A percentile compares a stretch with the other conserved stretches of the same genome.
These are phyloP conservation scores for Acropternis orthonyx DNA, from an alignment of 2,797 vertebrate genomes.

Conservation along the genomic window DNA sequence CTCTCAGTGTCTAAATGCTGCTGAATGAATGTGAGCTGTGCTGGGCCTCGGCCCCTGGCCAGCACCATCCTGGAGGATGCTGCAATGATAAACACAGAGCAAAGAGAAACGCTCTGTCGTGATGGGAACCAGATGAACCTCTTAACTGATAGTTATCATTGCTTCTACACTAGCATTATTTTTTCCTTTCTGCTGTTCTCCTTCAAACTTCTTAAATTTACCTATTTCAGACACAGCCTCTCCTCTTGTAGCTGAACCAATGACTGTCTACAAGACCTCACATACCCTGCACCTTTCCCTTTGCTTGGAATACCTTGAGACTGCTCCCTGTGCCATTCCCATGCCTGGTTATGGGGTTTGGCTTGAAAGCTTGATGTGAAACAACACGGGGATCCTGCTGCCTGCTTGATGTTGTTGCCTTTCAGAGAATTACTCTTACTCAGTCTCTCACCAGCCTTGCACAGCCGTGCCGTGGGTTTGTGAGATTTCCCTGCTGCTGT, in stretches of 20 bases:
- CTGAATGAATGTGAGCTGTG: neutral
- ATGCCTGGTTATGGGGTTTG: neutral
- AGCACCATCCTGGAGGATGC: neutral
- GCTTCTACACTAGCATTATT: neutral
- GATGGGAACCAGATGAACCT: neutral
- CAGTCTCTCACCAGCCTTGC: neutral
- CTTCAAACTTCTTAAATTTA: neutral
- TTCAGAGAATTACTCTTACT: neutral
- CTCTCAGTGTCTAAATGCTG: neutral
- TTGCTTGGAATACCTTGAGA: neutral
- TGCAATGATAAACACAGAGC: neutral
- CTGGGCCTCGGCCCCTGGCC: neutral
- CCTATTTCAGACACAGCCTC: neutral
- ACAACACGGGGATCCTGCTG: fast-evolving
- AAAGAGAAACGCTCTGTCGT: neutral
- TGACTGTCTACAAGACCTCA: fast-evolving
- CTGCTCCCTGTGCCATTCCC: neutral
- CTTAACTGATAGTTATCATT: neutral
- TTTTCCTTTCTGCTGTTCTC: neutral
- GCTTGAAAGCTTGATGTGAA: neutral
- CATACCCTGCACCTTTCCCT: neutral
- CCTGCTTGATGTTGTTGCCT: neutral
- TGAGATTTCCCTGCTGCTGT: neutral
- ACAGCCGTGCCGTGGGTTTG: neutral
- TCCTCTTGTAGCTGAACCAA: neutral